Evolutionary conservation across 2,888 invertebrate genomes (phyloP), one percentile per base, ranked within the genome.

Genomic region (Synergus japonicus): DNA sequence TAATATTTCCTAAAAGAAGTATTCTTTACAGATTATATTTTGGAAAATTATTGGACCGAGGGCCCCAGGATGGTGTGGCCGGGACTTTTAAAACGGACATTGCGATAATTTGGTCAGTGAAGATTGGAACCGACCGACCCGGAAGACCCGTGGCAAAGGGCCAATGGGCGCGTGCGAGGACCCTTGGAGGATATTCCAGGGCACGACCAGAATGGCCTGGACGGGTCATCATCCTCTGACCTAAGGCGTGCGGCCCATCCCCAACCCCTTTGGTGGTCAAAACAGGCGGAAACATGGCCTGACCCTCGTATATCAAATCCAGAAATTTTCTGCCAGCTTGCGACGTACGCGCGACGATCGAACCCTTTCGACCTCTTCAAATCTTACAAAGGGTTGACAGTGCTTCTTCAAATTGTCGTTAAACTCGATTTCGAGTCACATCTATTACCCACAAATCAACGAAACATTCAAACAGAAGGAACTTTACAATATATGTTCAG

Each of bases 201-300:
- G 89, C 89, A 87, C 88, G 90, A 90, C 87, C 86, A 85, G 83
- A 81, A 79, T 83, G 87, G 81, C 85, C 87, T 79, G 84, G 84
- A 87, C 79, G 88, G 90, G 88, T 91, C 89, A 90, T 87, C 88
- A 90, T 87, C 88, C 87, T 79, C 81, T 88, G 87, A 91, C 91
- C 92, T 87, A 89, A 89, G 91, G 91, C 91, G 91, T 91, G 91
- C 90, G 87, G 90, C 88, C 81, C 89, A 84, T 87, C 88, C 90
- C 87, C 85, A 88, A 90, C 90, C 91, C 91, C 91, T 88, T 90
- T 89, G 89, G 92, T 88, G 92, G 92, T 92, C 92, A 92, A 92
- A 92, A 92, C 92, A 92, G 92, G 91, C 91, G 91, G 92, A 91
- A 91, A 91, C 91, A 91, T 90, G 90, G 89, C 90, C 91, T 90